Percentiles rank a stretch among this genome's conserved stretches.
Evolutionary conservation across 2,113 vertebrate species (phyloP).

Genomic region (Tragelaphus imberbis): DNA sequence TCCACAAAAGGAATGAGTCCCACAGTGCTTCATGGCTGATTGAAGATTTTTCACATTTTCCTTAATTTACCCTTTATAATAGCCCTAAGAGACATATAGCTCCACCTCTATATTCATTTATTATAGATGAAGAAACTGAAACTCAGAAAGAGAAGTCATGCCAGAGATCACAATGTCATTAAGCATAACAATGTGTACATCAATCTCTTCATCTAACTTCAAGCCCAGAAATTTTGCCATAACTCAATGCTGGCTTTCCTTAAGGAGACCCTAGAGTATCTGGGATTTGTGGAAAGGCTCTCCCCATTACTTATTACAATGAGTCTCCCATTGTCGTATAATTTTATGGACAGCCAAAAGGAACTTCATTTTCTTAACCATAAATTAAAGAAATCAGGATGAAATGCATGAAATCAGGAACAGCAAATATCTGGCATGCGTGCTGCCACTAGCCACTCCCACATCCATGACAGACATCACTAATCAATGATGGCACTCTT

Average conservation of each 20-base stretch:
- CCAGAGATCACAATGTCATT: neutral
- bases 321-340: neutral
- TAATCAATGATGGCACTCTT: neutral
- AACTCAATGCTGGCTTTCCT: neutral
- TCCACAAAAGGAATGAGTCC: neutral
- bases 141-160: neutral
- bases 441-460: neutral
- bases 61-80: neutral
- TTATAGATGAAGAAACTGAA: slow-evolving; percentile 22
- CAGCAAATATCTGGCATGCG: neutral
- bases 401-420: neutral
- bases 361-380: neutral
- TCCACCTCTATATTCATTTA: neutral
- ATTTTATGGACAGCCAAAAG: neutral
- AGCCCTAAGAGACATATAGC: neutral
- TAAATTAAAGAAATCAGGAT: neutral
- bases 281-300: neutral
- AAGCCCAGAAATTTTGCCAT: neutral
- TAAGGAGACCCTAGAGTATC: neutral
- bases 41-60: neutral
- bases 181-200: neutral
- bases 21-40: neutral
- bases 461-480: neutral
- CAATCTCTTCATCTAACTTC: neutral
- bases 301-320: neutral